Percentiles rank a stretch among this genome's conserved stretches.
Conservation (phyloP, 2,888 invertebrate species). For the Meghimatium bilineatum region DNA sequence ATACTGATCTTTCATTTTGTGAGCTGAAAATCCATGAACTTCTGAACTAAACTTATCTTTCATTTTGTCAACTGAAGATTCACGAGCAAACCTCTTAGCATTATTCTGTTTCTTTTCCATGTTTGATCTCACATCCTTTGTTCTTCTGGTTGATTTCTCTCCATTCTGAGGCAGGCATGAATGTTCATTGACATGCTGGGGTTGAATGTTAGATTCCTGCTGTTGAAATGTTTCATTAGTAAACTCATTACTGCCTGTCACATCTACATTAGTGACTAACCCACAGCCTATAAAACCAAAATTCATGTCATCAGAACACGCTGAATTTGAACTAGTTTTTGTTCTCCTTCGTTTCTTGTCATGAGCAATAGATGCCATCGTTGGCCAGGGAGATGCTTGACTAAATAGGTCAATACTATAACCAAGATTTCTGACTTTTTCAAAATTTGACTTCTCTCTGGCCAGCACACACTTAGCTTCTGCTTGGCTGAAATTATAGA, state of each 20-base stretch:
- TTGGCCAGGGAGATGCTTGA: background rate
- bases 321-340: background rate
- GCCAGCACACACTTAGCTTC: constrained; percentile 36
- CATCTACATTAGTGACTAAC: too few species aligned
- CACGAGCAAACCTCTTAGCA: background rate
- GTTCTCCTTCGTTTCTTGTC: background rate
- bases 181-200: background rate
- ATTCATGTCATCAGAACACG: background rate
- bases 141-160: background rate
- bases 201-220: background rate
- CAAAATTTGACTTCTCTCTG: constrained; percentile 27
- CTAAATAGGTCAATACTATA: background rate
- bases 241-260: too few species aligned
- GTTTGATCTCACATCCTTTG: background rate
- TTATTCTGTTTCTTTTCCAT: background rate
- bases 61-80: background rate
- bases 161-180: background rate
- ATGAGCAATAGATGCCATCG: constrained; percentile 2
- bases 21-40: background rate
- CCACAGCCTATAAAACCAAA: background rate
- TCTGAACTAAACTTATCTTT: background rate
- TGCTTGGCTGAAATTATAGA: constrained; percentile 21
- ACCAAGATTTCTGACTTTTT: background rate
- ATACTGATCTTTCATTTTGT: too few species aligned
- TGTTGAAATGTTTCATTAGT: background rate